phyloP scores from a whole-genome alignment of 2,797 vertebrate species.

The Lutjanus argentimaculatus region DNA sequence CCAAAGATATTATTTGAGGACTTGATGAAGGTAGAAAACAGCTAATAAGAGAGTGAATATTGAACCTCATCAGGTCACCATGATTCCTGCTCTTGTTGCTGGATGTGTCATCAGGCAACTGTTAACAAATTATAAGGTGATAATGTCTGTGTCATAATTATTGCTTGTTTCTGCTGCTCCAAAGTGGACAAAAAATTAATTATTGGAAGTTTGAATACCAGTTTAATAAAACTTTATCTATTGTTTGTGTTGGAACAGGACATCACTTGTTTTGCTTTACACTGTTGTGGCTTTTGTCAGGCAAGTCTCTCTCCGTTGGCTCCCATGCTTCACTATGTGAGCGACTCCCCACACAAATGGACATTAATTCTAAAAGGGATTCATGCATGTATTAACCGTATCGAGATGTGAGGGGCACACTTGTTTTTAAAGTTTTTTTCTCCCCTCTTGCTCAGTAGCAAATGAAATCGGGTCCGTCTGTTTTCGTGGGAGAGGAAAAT shows the following conservation, averaged over 20 bases:
- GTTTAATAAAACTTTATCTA: no score
- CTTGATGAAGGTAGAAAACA: no score
- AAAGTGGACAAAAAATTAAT: no score
- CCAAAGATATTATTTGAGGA: no score
- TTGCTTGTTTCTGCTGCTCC: no score
- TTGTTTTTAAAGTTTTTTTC: conserved; percentile 4
- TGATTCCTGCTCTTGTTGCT: no score
- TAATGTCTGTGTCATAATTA: no score
- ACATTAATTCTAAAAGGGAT: conserved; percentile 31
- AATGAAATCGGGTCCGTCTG: conserved; percentile 36
- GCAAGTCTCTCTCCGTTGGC: background rate
- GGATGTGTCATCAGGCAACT: no score
- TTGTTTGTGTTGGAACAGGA: background rate
- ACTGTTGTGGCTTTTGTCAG: background rate
- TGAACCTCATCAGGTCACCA: no score
- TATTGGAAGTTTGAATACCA: no score
- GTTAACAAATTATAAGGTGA: no score
- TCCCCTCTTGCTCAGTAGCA: conserved; percentile 28
- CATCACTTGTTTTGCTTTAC: background rate
- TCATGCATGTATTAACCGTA: conserved; percentile 4
- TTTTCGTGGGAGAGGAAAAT: conserved; percentile 57
- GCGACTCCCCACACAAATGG: conserved; percentile 10
- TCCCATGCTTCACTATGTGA: conserved; percentile 15
- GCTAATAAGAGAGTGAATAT: no score
- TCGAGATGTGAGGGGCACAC: conserved; percentile 20